These are phyloP conservation scores for Scaptodrosophila latifasciaeformis DNA, from an alignment of 2,888 invertebrate genomes.

Conservation along the genomic window DNA sequence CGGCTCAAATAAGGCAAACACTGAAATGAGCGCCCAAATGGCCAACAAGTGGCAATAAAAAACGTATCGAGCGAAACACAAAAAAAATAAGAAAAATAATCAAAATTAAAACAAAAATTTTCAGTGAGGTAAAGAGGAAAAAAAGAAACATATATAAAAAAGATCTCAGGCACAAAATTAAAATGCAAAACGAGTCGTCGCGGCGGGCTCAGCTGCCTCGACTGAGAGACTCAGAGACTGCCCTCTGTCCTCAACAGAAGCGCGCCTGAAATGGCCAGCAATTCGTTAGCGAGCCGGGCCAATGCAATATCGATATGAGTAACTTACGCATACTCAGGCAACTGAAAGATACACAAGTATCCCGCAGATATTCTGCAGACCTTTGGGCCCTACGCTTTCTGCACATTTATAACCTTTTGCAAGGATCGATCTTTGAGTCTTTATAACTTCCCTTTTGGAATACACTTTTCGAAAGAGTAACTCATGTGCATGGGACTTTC, in stretches of 20 bases:
- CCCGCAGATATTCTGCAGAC: too few species aligned
- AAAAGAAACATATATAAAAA: constrained; percentile 9
- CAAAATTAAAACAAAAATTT: constrained; percentile 42
- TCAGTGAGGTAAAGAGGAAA: constrained; percentile 13
- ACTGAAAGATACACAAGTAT: too few species aligned
- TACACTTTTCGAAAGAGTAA: too few species aligned
- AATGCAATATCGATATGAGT: constrained; percentile 57
- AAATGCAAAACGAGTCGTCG: constrained; percentile 69
- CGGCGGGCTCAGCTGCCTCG: constrained; percentile 8
- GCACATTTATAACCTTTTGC: constrained; percentile 52
- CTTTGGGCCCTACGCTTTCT: too few species aligned
- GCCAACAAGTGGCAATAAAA: constrained; percentile 52
- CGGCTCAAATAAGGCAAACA: constrained; percentile 41
- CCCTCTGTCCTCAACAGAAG: constrained; percentile 44
- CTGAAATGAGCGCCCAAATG: constrained; percentile 45
- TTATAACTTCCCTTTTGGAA: too few species aligned
- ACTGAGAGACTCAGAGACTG: not conserved
- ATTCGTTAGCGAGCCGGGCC: not conserved
- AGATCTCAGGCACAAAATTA: constrained; percentile 50
- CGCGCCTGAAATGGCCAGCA: constrained; percentile 30
- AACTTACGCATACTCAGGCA: too few species aligned
- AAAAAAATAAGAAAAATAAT: constrained; percentile 67
- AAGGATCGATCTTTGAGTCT: too few species aligned
- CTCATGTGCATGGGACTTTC: too few species aligned
- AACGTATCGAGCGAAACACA: constrained; percentile 47